These are phyloP conservation scores for Chrysolina americana DNA, from an alignment of 2,888 invertebrate genomes.

Conservation along the genomic window DNA sequence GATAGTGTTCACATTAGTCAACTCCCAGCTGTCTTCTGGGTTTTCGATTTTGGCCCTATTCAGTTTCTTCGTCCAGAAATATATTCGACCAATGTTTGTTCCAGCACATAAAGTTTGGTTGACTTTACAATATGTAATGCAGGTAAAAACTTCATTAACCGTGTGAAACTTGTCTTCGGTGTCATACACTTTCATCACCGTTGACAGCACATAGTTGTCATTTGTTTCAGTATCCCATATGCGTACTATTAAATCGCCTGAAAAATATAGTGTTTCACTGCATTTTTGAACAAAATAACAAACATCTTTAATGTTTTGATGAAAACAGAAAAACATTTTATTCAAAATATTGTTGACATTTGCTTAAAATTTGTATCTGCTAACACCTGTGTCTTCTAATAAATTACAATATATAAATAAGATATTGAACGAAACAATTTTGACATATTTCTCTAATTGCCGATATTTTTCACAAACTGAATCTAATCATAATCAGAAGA, in stretches of 20 bases:
- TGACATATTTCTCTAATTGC: no score
- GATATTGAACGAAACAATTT: no score
- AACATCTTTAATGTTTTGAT: no score
- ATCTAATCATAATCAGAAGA: no score
- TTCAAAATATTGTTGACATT: no score
- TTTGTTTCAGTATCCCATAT: constrained; percentile 96
- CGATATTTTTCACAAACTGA: no score
- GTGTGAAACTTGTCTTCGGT: constrained; percentile 58
- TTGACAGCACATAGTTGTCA: constrained; percentile 89
- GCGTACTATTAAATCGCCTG: constrained; percentile 84
- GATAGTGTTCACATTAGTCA: constrained; percentile 80
- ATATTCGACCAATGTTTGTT: constrained; percentile 90
- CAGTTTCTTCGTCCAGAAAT: constrained; percentile 81
- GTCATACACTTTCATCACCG: constrained; percentile 68
- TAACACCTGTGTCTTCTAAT: no score
- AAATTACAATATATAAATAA: no score
- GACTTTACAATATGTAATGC: constrained; percentile 78
- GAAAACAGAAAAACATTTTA: no score
- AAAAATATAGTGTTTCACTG: constrained; percentile 23
- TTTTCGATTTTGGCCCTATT: constrained; percentile 69
- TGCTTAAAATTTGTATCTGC: no score
- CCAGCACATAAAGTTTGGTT: constrained; percentile 90
- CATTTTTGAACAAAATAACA: no score
- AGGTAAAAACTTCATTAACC: constrained; percentile 77
- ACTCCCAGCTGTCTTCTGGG: constrained; percentile 86